A percentile compares a stretch with the other conserved stretches of the same genome.
phyloP scores from a whole-genome alignment of 2,888 invertebrate species.

The Machimus atricapillus region DNA sequence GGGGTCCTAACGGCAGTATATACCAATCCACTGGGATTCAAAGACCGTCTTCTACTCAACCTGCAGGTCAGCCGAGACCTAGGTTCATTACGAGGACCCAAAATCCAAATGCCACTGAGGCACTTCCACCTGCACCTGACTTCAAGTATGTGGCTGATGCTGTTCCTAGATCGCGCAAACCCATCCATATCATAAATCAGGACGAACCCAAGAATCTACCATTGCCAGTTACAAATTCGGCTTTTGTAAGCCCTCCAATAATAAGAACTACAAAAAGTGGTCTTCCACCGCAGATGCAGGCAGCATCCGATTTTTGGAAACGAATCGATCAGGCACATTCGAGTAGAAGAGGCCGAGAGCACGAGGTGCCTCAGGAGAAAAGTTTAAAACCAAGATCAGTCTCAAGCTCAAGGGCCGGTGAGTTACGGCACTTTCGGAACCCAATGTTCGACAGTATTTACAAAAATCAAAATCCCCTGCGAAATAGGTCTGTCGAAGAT shows the following conservation, averaged over 20 bases:
- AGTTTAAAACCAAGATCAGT: slow-evolving; percentile 57
- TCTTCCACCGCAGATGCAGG: slow-evolving; percentile 57
- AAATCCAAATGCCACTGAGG: neutral
- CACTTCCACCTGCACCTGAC: slow-evolving; percentile 56
- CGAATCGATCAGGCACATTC: slow-evolving; percentile 67
- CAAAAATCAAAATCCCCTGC: slow-evolving; percentile 24
- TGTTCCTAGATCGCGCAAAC: slow-evolving; percentile 75
- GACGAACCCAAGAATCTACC: slow-evolving; percentile 58
- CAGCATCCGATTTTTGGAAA: slow-evolving; percentile 71
- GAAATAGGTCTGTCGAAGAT: neutral
- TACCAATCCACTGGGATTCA: slow-evolving; percentile 52
- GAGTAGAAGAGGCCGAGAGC: slow-evolving; percentile 49
- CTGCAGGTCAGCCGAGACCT: slow-evolving; percentile 17
- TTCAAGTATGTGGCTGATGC: slow-evolving; percentile 76
- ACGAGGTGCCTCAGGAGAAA: slow-evolving; percentile 44
- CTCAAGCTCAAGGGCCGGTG: slow-evolving; percentile 56
- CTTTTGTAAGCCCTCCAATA: slow-evolving; percentile 50
- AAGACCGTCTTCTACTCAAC: slow-evolving; percentile 54
- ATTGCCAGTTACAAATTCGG: slow-evolving; percentile 53
- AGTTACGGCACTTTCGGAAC: slow-evolving; percentile 54
- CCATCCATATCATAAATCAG: slow-evolving; percentile 70
- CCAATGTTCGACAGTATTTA: slow-evolving; percentile 48
- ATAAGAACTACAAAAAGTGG: slow-evolving; percentile 59
- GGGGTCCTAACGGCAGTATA: slow-evolving; percentile 56
- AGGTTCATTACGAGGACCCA: slow-evolving; percentile 35